These are phyloP conservation scores for Chamaea fasciata DNA, from an alignment of 2,113 vertebrate species.

Conservation along the genomic window DNA sequence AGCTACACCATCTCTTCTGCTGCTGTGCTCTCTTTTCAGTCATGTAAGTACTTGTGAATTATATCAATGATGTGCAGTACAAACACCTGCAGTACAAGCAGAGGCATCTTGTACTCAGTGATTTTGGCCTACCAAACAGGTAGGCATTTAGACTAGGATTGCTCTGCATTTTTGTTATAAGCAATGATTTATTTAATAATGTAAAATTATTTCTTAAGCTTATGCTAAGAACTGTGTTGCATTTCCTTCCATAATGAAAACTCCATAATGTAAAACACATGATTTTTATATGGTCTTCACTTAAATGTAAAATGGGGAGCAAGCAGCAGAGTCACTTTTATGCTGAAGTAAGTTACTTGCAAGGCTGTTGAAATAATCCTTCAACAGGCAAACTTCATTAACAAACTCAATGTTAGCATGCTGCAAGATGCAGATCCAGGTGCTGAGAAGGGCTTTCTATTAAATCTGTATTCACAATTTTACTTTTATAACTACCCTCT, in stretches of 20 bases:
- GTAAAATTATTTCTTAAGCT: neutral
- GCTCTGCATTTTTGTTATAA: neutral
- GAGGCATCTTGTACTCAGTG: neutral
- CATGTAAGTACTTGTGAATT: neutral
- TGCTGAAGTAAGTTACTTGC: neutral
- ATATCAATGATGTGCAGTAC: neutral
- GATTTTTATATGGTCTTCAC: neutral
- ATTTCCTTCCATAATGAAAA: neutral
- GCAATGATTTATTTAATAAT: neutral
- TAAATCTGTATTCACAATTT: neutral
- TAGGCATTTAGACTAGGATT: neutral
- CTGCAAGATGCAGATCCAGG: neutral
- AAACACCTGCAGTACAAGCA: neutral
- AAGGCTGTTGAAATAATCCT: neutral
- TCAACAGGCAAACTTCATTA: neutral
- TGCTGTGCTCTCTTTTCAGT: neutral
- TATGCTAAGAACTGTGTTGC: neutral
- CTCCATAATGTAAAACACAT: neutral
- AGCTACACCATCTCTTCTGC: neutral
- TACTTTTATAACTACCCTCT: neutral
- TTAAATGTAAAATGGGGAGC: neutral
- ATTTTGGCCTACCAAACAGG: neutral
- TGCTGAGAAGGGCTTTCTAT: neutral
- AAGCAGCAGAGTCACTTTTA: neutral
- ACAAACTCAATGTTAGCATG: neutral